Percentiles rank a stretch among this genome's conserved stretches.
phyloP scores from a whole-genome alignment of 2,888 invertebrate species.

The Teleogryllus oceanicus region DNA sequence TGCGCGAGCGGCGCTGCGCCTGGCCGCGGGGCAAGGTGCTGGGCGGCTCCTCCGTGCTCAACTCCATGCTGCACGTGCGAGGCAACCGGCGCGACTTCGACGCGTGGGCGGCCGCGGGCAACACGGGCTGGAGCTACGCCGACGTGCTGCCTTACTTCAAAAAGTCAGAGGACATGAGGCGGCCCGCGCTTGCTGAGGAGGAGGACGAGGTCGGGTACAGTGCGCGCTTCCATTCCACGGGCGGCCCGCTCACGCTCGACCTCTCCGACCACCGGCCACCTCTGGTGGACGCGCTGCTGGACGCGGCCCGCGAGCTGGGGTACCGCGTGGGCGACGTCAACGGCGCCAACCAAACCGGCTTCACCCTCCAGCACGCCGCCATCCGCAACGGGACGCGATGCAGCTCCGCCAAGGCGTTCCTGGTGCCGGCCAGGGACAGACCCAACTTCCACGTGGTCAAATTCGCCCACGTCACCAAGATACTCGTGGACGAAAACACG shows the following conservation, averaged over 20 bases:
- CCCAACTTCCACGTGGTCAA: slow-evolving; percentile 77
- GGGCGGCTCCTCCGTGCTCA: slow-evolving; percentile 82
- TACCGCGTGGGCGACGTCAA: slow-evolving; percentile 78
- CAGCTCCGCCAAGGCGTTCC: slow-evolving; percentile 83
- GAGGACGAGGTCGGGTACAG: background rate
- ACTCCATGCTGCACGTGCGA: slow-evolving; percentile 88
- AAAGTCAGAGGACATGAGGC: slow-evolving; percentile 75
- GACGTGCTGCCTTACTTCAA: slow-evolving; percentile 79
- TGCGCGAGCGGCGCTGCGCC: slow-evolving; percentile 82
- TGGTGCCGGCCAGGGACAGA: slow-evolving; percentile 71
- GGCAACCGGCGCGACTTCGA: slow-evolving; percentile 86
- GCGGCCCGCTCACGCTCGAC: slow-evolving; percentile 72
- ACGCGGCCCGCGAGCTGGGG: slow-evolving; percentile 72
- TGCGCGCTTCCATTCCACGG: slow-evolving; percentile 65
- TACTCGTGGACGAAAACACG: slow-evolving; percentile 69
- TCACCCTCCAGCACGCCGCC: slow-evolving; percentile 82
- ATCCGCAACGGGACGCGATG: slow-evolving; percentile 79
- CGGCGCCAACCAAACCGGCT: slow-evolving; percentile 77
- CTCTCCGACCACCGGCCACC: slow-evolving; percentile 40
- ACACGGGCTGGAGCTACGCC: slow-evolving; percentile 81
- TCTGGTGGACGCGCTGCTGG: slow-evolving; percentile 27
- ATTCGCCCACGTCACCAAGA: slow-evolving; percentile 71
- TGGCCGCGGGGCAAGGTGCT: slow-evolving; percentile 89
- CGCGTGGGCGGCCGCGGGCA: slow-evolving; percentile 77
- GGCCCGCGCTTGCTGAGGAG: background rate